These are phyloP conservation scores for Anoplophora glabripennis DNA, from an alignment of 1,140 invertebrate species.

Conservation along the genomic window DNA sequence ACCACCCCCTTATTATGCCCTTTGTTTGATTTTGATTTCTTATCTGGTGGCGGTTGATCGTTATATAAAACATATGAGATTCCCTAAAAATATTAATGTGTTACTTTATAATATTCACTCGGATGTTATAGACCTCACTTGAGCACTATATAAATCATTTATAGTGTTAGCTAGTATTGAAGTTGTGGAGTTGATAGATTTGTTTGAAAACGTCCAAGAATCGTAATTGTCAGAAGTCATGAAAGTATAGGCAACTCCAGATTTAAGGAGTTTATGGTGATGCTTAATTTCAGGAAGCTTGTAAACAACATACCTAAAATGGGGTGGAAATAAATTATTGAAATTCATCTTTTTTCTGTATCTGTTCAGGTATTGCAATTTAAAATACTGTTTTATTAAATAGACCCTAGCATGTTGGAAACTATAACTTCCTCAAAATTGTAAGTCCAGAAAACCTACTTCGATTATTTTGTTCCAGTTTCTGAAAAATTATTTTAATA, in stretches of 20 bases:
- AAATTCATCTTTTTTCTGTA: no score
- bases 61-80: slow-evolving; percentile 74
- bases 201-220: slow-evolving; percentile 67
- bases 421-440: no score
- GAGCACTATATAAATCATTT: slow-evolving; percentile 60
- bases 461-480: no score
- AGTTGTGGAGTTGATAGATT: slow-evolving; percentile 62
- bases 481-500: no score
- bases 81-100: slow-evolving; percentile 45
- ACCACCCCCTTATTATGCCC: slow-evolving; percentile 87
- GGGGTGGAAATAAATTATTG: no score
- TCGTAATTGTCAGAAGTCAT: slow-evolving; percentile 61
- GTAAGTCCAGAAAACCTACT: no score
- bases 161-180: slow-evolving; percentile 76
- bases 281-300: slow-evolving; percentile 71
- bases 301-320: slow-evolving; percentile 76
- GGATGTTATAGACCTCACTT: no score
- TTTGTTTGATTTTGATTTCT: slow-evolving; percentile 52
- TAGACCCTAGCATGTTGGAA: no score
- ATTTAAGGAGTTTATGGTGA: slow-evolving; percentile 53
- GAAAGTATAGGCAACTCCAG: slow-evolving; percentile 71
- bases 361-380: no score
- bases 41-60: slow-evolving; percentile 69
- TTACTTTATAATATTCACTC: slow-evolving; percentile 13
- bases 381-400: no score